phyloP scores from a whole-genome alignment of 53 echinoderm and acorn worm species.

The Apostichopus leukothele region DNA sequence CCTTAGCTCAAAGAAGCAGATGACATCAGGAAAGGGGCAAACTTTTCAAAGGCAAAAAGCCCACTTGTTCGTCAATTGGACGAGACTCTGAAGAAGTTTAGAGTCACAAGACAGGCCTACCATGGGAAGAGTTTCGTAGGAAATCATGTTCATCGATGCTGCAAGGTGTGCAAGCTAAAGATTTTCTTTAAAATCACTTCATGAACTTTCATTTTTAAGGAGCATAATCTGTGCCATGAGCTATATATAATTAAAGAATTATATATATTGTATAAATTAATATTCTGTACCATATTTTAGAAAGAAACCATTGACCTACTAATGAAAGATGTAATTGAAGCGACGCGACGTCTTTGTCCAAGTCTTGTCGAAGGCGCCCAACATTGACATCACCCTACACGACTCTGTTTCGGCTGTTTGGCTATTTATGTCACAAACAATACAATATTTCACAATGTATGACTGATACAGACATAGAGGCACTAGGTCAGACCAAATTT shows the following conservation, averaged over 20 bases:
- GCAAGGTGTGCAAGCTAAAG: conserved; percentile 36
- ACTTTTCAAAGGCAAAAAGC: not conserved
- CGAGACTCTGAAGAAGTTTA: not conserved
- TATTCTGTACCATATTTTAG: not conserved
- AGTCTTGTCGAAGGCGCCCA: not conserved
- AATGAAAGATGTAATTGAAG: not conserved
- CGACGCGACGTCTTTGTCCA: not conserved
- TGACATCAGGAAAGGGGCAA: not conserved
- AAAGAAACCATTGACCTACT: conserved; percentile 2
- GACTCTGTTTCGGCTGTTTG: not conserved
- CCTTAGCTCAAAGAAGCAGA: not conserved
- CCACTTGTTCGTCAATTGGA: conserved; percentile 9
- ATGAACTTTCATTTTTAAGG: no score
- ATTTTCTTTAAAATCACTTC: no score
- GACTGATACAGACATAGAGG: not conserved
- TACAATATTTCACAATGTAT: not conserved
- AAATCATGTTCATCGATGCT: conserved; percentile 64
- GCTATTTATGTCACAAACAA: not conserved
- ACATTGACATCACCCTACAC: not conserved
- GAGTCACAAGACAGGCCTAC: conserved; percentile 57
- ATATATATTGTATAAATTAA: no score
- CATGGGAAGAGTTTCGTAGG: conserved; percentile 59
- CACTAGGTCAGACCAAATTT: no score
- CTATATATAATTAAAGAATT: no score
- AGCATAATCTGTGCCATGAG: no score